Evolutionary conservation across 2,888 invertebrate genomes (phyloP).

Genomic region (Chaitophorus viminalis): DNA sequence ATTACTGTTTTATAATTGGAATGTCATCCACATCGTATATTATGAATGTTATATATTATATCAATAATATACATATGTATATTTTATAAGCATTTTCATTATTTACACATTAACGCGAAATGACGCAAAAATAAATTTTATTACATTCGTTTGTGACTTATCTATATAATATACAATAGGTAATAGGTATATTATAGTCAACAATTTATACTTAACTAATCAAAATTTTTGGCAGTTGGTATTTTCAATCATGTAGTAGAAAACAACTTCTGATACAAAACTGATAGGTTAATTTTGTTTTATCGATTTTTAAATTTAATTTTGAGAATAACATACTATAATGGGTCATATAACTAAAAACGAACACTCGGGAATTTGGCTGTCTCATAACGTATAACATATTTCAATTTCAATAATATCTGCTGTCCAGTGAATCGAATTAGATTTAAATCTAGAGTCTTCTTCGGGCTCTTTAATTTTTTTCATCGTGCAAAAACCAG

Average conservation of each 20-base stretch:
- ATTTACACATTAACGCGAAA: no score
- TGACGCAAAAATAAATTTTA: no score
- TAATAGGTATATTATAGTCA: no score
- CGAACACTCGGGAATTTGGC: neutral
- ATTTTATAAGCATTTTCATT: neutral
- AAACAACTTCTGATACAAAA: neutral
- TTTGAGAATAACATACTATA: neutral
- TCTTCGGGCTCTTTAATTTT: neutral
- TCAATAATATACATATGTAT: no score
- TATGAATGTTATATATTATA: no score
- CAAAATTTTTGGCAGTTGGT: neutral
- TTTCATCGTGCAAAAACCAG: neutral
- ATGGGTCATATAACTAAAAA: neutral
- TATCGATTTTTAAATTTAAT: neutral
- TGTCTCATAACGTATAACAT: neutral
- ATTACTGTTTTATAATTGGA: no score
- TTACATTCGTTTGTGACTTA: no score
- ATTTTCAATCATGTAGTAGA: neutral
- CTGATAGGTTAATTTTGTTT: neutral
- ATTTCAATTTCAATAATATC: constrained; percentile 19
- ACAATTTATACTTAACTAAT: no score
- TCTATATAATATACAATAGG: no score
- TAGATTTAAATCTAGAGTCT: neutral
- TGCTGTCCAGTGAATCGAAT: constrained; percentile 31
- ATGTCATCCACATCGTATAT: no score